These are phyloP conservation scores for Crotophaga sulcirostris DNA, from an alignment of 2,113 vertebrate genomes.

Conservation along the genomic window DNA sequence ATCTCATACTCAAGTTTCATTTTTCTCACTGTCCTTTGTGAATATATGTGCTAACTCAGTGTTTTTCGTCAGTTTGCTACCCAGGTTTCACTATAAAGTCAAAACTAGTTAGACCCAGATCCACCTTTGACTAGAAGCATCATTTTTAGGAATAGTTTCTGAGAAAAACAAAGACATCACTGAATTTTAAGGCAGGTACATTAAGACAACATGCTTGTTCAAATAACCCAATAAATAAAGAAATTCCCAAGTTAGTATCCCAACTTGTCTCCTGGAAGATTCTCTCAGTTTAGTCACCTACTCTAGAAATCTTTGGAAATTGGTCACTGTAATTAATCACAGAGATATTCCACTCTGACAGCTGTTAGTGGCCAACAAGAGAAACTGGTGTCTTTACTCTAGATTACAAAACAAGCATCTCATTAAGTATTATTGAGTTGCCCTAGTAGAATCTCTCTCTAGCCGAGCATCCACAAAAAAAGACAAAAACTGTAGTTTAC, in stretches of 20 bases:
- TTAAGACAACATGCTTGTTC: neutral
- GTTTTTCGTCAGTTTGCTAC: neutral
- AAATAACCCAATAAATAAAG: neutral
- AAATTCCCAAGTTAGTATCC: neutral
- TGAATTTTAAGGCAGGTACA: neutral
- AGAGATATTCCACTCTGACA: neutral
- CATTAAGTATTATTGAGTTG: neutral
- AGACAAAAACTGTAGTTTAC: neutral
- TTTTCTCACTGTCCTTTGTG: neutral
- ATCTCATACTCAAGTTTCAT: neutral
- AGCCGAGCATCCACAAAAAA: neutral
- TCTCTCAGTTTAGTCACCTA: neutral
- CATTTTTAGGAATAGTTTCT: neutral
- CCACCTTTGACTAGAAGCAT: neutral
- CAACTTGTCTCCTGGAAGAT: neutral
- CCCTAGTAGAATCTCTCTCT: neutral
- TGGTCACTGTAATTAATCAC: neutral
- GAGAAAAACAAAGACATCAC: neutral
- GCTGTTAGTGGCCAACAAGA: neutral
- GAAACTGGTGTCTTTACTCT: neutral
- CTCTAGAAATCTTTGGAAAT: neutral
- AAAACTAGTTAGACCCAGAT: neutral
- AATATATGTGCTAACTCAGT: neutral
- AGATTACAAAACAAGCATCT: neutral
- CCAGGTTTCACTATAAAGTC: neutral